A percentile compares a stretch with the other conserved stretches of the same genome.
Evolutionary conservation across 2,888 invertebrate species (phyloP).

Genomic region (Hydriomena furcata): DNA sequence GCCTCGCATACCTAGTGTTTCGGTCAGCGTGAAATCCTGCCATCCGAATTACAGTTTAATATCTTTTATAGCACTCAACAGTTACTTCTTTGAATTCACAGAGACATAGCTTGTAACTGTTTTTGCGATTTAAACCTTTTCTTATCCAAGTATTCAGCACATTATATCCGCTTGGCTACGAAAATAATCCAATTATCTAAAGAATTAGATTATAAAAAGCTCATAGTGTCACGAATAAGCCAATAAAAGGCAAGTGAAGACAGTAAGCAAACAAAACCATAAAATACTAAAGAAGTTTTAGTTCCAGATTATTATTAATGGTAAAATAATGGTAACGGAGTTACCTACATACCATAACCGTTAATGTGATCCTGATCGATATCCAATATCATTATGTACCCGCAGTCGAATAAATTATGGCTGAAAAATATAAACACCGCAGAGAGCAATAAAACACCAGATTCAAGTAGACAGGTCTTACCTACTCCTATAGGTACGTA

Average conservation of each 20-base stretch:
- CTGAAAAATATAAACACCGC: constrained; percentile 20
- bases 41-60: constrained; percentile 65
- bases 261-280: neutral
- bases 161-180: no score
- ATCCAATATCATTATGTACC: constrained; percentile 67
- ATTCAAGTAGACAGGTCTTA: constrained; percentile 12
- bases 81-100: constrained; percentile 21
- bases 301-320: constrained; percentile 12
- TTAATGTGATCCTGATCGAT: constrained; percentile 82
- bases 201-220: no score
- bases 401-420: constrained; percentile 61
- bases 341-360: constrained; percentile 37
- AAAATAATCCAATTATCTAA: no score
- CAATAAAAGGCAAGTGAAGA: no score
- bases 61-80: constrained; percentile 41
- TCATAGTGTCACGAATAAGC: no score
- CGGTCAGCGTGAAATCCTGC: constrained; percentile 81
- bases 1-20: constrained; percentile 77
- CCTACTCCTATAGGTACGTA: constrained; percentile 1
- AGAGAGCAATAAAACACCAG: constrained; percentile 15
- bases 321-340: constrained; percentile 38
- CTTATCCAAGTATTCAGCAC: neutral
- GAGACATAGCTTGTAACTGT: constrained; percentile 3
- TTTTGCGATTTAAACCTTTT: neutral
- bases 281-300: neutral